Evolutionary conservation across 2,888 invertebrate species (phyloP), one percentile per base, ranked within the genome.

Genomic region (Xanthorhoe spadicearia): DNA sequence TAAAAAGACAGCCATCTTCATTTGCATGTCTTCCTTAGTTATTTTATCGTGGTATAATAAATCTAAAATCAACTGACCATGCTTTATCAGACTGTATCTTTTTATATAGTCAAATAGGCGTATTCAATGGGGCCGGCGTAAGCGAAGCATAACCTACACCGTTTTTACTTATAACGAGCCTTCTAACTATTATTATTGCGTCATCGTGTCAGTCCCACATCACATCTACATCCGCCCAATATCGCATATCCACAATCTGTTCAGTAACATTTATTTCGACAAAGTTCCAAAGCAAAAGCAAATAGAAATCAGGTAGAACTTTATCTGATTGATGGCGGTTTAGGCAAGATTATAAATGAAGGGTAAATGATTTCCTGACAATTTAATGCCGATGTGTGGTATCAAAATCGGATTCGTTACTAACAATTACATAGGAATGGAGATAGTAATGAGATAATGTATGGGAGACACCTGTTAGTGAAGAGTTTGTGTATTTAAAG

Each of bases 171-270:
- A 87, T 90, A 91, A 92, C 90, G 87, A 91, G 87, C 82, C 81
- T 79, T 81, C 82, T 82, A 83, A 86, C 91, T 89, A 87, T 92
- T 88, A 92, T 92, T 92, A 92, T 83, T 77, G 84, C 91, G 89
- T 93, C 91, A 89, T 85, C 79, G 72, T 87, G 91, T 91, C 92
- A 91, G 82, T 84, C 90, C 89, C 84, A 87, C 87, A 88, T 92
- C 91, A 92, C 81, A 76, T 82, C 80, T 74, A 87, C 89, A 91
- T 92, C 90, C 92, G 91, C 89, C 89, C 87, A 82, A 82, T 82
- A 86, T 84, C 85, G 81, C 78, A 83, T 82, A 82, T 80, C 78
- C 73, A 86, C 81, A 86, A 90, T 88, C 86, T 83, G 83, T 85
- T 85, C 81, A 78, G 78, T 69, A 71, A 68, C 53, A 68, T 61